Base-by-base conservation (phyloP, 1,140 invertebrate genomes). In the Camponotus vicinus region DNA sequence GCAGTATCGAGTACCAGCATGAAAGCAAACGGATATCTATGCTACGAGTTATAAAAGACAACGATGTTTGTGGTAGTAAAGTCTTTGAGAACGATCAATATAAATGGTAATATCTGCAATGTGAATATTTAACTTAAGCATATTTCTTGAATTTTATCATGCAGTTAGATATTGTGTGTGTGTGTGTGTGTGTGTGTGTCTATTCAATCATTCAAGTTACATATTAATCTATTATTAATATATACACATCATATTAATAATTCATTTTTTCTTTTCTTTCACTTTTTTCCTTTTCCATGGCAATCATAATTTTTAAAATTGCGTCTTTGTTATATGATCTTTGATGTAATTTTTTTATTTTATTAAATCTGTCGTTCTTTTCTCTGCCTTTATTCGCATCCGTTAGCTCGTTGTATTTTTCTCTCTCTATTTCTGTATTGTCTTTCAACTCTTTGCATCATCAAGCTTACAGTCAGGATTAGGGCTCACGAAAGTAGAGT, bases 391-490 rank as follows among this genome's bases (percentile, higher is more conserved):
- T 52, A 21, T 5, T 37, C 21, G 2, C 27, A 21, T 59, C 67
- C 37, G 57, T 79, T 67, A 67, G 67, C 32, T 61, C 37, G n/a
- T 42, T 37, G n/a, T 59, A 42, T 80, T 85, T 67, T 57, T 67
- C 7, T 13, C 4, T 55, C 27, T 57, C 0, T 55, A 11, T 79
- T 57, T 57, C 21, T 45, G 13, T 21, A 45, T 69, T 79, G 63
- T 79, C 52, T 69, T 59, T 80, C 69, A 83, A 75, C 45, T 75
- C 34, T 61, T 76, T 79, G 83, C 75, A 83, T 83, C 79, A 75
- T 83, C 79, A 73, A 73, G 79, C 79, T 83, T 83, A 83, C 73
- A 82, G 79, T 82, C 79, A 83, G 79, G 79, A 83, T 83, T 83
- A 83, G 79, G 55, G 55, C 69, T 55, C 13, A 75, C 55, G 52